These are phyloP conservation scores for Caradrina clavipalpis DNA, from an alignment of 2,888 invertebrate genomes.

Conservation along the genomic window DNA sequence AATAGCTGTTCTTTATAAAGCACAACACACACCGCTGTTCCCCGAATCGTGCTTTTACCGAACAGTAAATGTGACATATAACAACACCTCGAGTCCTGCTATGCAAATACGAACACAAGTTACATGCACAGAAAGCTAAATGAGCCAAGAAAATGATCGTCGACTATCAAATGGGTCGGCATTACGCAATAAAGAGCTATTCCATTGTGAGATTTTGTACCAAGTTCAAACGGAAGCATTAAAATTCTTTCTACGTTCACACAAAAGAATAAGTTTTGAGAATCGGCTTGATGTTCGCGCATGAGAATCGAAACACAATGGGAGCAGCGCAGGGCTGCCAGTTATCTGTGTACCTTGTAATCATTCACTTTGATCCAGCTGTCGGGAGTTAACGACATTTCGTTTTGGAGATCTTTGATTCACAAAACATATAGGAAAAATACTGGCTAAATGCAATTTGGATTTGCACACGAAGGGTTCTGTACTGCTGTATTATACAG, in stretches of 20 bases:
- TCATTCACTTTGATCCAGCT: conserved; percentile 62
- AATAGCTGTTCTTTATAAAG: conserved; percentile 39
- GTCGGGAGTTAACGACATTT: conserved; percentile 38
- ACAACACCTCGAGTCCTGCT: conserved; percentile 51
- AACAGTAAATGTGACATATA: conserved; percentile 53
- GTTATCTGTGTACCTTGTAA: conserved; percentile 58
- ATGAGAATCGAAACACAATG: conserved; percentile 86
- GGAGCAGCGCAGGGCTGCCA: conserved; percentile 73
- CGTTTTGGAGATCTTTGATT: conserved; percentile 17
- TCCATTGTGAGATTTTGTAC: conserved; percentile 83
- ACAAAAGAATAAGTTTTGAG: conserved; percentile 90
- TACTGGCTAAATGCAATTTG: neutral
- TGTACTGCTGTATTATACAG: too few species aligned
- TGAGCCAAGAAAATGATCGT: conserved; percentile 71
- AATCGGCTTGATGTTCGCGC: conserved; percentile 82
- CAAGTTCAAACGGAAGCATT: conserved; percentile 89
- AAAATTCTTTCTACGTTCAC: conserved; percentile 88
- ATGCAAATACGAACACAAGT: conserved; percentile 56
- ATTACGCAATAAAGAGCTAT: conserved; percentile 80
- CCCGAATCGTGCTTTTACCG: conserved; percentile 50
- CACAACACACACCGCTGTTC: conserved; percentile 41
- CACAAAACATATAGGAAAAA: neutral
- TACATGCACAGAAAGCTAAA: conserved; percentile 68
- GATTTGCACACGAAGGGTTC: too few species aligned
- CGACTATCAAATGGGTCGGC: conserved; percentile 73